phyloP scores from a whole-genome alignment of 1,140 invertebrate genomes.

The Drosophila paulistorum region DNA sequence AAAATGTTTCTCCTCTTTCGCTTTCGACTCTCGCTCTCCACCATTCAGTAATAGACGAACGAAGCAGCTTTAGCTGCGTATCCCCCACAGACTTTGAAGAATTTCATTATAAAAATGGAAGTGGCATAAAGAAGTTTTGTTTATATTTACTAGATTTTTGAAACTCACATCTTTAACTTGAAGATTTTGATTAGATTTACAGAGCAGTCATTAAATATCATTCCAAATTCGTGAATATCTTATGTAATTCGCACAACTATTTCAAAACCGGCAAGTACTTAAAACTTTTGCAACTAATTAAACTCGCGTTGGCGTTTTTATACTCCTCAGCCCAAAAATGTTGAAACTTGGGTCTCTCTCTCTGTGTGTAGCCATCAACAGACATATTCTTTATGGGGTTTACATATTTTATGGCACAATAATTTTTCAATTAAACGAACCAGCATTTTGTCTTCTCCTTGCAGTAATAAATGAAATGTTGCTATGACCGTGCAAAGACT shows the following conservation, averaged over 20 bases:
- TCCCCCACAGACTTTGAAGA: slow-evolving; percentile 49
- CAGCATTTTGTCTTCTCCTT: slow-evolving; percentile 55
- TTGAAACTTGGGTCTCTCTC: slow-evolving; percentile 1
- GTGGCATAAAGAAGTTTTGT: slow-evolving; percentile 62
- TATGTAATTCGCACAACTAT: slow-evolving; percentile 55
- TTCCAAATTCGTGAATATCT: slow-evolving; percentile 22
- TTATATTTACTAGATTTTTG: slow-evolving; percentile 42
- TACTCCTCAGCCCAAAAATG: neutral
- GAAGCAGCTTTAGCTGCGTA: slow-evolving; percentile 31
- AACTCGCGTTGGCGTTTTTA: slow-evolving; percentile 52
- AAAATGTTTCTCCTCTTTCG: slow-evolving; percentile 66
- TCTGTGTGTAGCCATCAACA: slow-evolving; percentile 7
- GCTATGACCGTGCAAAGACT: slow-evolving; percentile 29
- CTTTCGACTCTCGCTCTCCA: neutral
- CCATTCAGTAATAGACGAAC: neutral
- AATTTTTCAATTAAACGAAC: slow-evolving; percentile 75
- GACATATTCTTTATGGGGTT: slow-evolving; percentile 60
- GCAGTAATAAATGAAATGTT: slow-evolving; percentile 71
- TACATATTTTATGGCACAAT: slow-evolving; percentile 78
- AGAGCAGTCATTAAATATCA: slow-evolving; percentile 34
- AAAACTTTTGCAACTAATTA: slow-evolving; percentile 73
- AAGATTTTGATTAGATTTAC: slow-evolving; percentile 13
- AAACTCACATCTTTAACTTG: slow-evolving; percentile 9
- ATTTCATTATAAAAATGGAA: slow-evolving; percentile 72
- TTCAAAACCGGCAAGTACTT: slow-evolving; percentile 68